A percentile compares a stretch with the other conserved stretches of the same genome.
phyloP scores from a whole-genome alignment of 2,113 vertebrate species.

The Pionites leucogaster region DNA sequence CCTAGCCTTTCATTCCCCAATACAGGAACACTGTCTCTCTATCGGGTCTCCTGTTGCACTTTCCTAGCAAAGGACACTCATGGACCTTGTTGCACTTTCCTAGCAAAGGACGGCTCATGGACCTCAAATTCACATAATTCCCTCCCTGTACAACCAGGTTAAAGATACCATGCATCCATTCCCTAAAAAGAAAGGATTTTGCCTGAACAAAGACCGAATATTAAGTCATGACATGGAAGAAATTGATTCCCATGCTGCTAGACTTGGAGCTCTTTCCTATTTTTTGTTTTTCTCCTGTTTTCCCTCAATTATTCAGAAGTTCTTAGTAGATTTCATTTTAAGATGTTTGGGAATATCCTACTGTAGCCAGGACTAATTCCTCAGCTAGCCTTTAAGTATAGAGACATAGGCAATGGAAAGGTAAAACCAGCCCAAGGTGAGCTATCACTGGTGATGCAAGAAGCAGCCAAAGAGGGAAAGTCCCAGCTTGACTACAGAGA shows the following conservation, averaged over 20 bases:
- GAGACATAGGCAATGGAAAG: rapidly evolving
- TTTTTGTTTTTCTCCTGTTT: background rate
- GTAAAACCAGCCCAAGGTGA: background rate
- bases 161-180: background rate
- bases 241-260: background rate
- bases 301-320: background rate
- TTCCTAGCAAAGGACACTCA: background rate
- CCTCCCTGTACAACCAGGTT: background rate
- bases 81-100: background rate
- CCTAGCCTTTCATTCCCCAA: background rate
- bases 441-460: background rate
- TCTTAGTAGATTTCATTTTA: background rate
- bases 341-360: background rate
- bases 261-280: background rate
- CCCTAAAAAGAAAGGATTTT: background rate
- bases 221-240: background rate
- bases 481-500: background rate
- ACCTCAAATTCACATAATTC: background rate
- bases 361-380: background rate
- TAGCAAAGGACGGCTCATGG: background rate
- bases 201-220: background rate
- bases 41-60: background rate
- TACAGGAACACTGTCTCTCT: background rate
- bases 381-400: background rate
- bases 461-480: background rate